phyloP scores from a whole-genome alignment of 2,888 invertebrate species.

The Drosophila seclusa region DNA sequence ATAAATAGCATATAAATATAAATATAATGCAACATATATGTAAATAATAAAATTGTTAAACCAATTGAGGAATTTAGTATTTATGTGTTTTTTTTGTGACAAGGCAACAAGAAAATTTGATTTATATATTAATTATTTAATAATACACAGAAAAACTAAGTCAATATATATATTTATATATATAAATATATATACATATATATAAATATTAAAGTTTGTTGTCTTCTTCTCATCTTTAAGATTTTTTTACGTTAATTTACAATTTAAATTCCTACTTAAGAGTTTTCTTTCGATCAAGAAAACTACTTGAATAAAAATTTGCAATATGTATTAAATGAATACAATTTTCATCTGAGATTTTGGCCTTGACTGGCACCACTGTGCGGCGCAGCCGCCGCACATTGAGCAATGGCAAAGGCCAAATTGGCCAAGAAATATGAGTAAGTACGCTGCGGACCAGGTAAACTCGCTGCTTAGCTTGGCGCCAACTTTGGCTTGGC shows the following conservation, averaged over 20 bases:
- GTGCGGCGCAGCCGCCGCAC: constrained; percentile 41
- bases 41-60: background rate
- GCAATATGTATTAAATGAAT: background rate
- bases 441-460: constrained; percentile 31
- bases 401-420: constrained; percentile 59
- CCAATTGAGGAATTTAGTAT: background rate
- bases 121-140: background rate
- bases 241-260: background rate
- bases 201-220: background rate
- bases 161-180: background rate
- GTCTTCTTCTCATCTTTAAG: background rate
- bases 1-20: background rate
- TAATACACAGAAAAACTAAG: background rate
- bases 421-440: constrained; percentile 71
- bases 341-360: background rate
- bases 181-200: background rate
- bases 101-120: background rate
- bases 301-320: background rate
- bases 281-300: background rate
- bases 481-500: constrained; percentile 69
- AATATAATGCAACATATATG: background rate
- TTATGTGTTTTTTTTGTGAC: background rate
- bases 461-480: constrained; percentile 47
- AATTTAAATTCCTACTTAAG: background rate
- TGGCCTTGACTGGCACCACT: background rate